Evolutionary conservation across 2,113 vertebrate species (phyloP).

Genomic region (Artemisiospiza belli): DNA sequence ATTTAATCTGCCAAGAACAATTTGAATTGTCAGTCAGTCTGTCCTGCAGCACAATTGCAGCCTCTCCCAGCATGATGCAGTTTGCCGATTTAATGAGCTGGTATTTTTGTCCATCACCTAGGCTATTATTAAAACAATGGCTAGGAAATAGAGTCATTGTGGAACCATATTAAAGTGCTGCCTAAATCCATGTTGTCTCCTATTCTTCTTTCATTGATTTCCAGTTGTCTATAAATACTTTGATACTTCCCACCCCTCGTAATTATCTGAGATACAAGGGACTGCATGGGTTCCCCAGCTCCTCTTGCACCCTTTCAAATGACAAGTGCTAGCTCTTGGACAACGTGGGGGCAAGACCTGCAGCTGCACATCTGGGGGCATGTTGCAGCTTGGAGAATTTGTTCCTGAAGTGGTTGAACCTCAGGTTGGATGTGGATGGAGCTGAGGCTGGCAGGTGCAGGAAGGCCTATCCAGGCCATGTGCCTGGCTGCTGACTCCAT

Average conservation of each 20-base stretch:
- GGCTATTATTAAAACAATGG: neutral
- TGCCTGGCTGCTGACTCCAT: neutral
- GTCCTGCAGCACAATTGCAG: neutral
- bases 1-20: neutral
- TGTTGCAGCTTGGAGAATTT: neutral
- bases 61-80: neutral
- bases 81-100: neutral
- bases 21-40: neutral
- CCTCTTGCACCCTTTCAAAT: neutral
- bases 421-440: neutral
- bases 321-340: neutral
- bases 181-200: neutral
- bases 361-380: accelerated
- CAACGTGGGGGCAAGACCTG: neutral
- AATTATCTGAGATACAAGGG: neutral
- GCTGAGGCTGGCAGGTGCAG: neutral
- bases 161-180: neutral
- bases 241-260: neutral
- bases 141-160: accelerated
- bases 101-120: neutral
- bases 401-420: neutral
- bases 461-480: accelerated
- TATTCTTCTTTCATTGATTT: neutral
- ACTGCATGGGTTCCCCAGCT: neutral
- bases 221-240: neutral